These are phyloP conservation scores for Halcyon senegalensis DNA, from an alignment of 2,113 vertebrate genomes.

Conservation along the genomic window DNA sequence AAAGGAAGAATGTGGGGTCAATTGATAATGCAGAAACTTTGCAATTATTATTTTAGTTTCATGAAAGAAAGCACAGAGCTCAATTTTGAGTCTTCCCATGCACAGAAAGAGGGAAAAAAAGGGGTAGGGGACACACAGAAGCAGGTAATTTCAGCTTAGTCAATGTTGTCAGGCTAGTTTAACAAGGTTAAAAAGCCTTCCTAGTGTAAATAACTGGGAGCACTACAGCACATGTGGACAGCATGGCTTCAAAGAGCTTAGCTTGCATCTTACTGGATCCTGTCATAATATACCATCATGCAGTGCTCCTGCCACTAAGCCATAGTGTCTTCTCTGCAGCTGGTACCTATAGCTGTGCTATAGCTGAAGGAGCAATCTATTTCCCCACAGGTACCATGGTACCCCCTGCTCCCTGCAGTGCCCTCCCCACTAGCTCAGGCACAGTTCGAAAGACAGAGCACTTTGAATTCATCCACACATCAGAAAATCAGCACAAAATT, in stretches of 20 bases:
- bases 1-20: neutral
- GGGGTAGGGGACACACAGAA: neutral
- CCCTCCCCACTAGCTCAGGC: neutral
- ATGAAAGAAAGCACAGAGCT: neutral
- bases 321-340: neutral
- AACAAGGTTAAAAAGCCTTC: neutral
- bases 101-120: neutral
- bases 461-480: neutral
- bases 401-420: neutral
- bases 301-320: neutral
- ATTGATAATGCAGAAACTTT: neutral
- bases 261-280: neutral
- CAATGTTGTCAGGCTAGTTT: neutral
- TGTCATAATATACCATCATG: neutral
- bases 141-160: neutral
- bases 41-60: neutral
- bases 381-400: neutral
- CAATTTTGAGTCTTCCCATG: neutral
- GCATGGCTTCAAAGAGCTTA: neutral
- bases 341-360: neutral
- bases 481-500: neutral
- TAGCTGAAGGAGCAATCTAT: fast-evolving
- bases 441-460: neutral
- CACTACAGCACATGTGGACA: neutral
- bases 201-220: neutral